These are phyloP conservation scores for Halictus ligatus DNA, from an alignment of 2,888 invertebrate species.

Conservation along the genomic window DNA sequence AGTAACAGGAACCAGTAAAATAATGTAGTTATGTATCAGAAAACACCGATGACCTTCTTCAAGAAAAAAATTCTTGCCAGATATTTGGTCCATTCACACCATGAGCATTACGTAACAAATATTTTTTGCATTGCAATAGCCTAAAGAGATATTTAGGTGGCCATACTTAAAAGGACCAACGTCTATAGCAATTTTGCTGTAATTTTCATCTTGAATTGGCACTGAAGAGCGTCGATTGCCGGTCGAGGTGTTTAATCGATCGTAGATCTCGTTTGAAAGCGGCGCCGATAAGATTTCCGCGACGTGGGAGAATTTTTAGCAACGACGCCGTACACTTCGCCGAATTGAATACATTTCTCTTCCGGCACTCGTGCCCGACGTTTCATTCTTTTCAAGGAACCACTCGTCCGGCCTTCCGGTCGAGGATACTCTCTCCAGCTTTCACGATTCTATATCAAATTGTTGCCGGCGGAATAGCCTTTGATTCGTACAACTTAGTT, in stretches of 20 bases:
- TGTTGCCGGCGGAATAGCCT: slow-evolving; percentile 45
- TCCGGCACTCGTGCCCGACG: slow-evolving; percentile 18
- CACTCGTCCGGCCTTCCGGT: not conserved
- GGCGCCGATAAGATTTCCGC: not conserved
- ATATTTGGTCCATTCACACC: too few species aligned
- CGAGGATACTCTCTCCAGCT: slow-evolving; percentile 12
- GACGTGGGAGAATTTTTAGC: not conserved
- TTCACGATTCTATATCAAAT: slow-evolving; percentile 44
- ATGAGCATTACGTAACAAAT: too few species aligned
- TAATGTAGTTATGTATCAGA: too few species aligned
- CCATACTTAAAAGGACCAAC: too few species aligned
- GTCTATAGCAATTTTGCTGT: too few species aligned
- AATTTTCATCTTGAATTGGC: too few species aligned
- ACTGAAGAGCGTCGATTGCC: too few species aligned
- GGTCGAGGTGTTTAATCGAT: not conserved
- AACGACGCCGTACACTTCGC: not conserved
- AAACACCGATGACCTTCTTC: too few species aligned
- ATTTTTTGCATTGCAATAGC: too few species aligned
- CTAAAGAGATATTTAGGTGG: too few species aligned
- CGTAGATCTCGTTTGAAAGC: not conserved
- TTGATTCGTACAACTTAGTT: slow-evolving; percentile 49
- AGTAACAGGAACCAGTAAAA: too few species aligned
- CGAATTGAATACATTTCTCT: not conserved
- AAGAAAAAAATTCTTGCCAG: too few species aligned
- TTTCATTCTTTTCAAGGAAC: slow-evolving; percentile 25